Evolutionary conservation across 2,113 vertebrate genomes (phyloP).

Genomic region (Sinosuthora webbiana): DNA sequence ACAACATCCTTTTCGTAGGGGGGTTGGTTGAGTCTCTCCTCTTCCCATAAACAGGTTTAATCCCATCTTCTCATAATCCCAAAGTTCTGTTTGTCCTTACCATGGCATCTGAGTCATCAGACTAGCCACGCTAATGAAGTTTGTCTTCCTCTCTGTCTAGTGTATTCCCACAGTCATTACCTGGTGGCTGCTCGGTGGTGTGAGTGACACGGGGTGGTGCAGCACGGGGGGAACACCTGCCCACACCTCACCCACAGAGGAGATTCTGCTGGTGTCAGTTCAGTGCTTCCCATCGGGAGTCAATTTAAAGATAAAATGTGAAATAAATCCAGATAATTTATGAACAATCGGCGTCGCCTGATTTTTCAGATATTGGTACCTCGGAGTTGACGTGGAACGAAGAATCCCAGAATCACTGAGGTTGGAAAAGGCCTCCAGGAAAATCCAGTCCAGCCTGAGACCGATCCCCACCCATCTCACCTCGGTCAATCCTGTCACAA

Average conservation of each 20-base stretch:
- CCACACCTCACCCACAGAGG: neutral
- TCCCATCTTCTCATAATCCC: no score
- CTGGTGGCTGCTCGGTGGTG: slow-evolving; percentile 15
- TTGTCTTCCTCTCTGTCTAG: no score
- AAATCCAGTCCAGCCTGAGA: neutral
- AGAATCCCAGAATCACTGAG: neutral
- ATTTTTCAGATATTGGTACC: neutral
- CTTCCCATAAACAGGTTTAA: no score
- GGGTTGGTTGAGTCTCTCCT: no score
- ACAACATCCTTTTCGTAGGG: no score
- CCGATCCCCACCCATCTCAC: neutral
- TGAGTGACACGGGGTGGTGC: neutral
- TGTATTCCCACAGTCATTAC: neutral
- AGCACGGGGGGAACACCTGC: neutral
- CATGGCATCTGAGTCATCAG: no score
- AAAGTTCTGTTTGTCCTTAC: no score
- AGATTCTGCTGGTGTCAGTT: neutral
- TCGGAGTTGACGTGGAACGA: neutral
- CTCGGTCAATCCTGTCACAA: neutral
- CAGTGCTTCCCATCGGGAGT: neutral
- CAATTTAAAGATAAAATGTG: neutral
- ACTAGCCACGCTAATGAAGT: no score
- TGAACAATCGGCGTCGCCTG: neutral
- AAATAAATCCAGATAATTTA: neutral
- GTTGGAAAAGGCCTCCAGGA: neutral